Percentiles rank a stretch among this genome's conserved stretches.
Conservation (phyloP, 92 coral and sea anemone genomes). For the Heliopora coerulea region DNA sequence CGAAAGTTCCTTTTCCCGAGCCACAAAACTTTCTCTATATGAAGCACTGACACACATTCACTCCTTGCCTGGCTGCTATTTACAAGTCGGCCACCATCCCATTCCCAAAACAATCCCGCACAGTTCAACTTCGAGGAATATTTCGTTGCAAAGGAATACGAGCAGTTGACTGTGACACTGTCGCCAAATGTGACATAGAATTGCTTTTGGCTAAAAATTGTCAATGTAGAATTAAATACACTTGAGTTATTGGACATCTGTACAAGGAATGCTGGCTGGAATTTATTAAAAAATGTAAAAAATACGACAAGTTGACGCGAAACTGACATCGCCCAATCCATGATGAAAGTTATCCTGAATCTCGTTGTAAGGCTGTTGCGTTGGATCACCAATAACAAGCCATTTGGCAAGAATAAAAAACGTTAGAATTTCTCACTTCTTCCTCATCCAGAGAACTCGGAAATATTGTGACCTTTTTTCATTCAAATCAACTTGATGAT, state of each 20-base stretch:
- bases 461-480: too few relatives aligned
- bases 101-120: conserved; percentile 18
- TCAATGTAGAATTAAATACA: not conserved
- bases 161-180: not conserved
- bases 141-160: not conserved
- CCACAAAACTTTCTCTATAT: conserved; percentile 20
- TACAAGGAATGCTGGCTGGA: not conserved
- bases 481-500: too few relatives aligned
- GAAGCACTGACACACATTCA: conserved; percentile 3
- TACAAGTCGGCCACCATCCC: conserved; percentile 12
- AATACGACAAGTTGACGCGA: not conserved
- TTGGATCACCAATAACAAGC: too few relatives aligned
- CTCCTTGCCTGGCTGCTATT: conserved; percentile 1
- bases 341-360: not conserved
- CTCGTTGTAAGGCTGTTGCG: not conserved
- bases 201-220: not conserved
- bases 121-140: not conserved
- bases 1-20: conserved; percentile 10
- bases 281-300: not conserved
- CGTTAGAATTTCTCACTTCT: too few relatives aligned
- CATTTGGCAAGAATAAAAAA: too few relatives aligned
- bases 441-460: too few relatives aligned
- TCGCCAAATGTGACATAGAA: not conserved
- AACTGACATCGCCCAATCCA: not conserved
- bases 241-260: conserved; percentile 6